A percentile compares a stretch with the other conserved stretches of the same genome.
phyloP scores from a whole-genome alignment of 92 coral and sea anemone species.

The Zoanthus sociatus region DNA sequence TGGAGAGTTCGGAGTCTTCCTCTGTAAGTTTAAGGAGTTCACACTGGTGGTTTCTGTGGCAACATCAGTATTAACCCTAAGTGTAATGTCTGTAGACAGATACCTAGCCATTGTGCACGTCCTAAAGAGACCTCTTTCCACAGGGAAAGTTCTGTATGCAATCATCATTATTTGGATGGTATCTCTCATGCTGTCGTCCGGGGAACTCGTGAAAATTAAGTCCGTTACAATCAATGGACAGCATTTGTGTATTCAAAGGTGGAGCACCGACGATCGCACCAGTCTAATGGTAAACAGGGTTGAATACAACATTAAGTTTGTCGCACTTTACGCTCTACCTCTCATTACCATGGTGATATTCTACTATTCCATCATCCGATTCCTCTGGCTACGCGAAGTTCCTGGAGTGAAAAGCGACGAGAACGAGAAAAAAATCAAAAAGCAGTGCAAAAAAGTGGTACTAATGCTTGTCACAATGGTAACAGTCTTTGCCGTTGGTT shows the following conservation, averaged over 20 bases:
- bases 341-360: constrained; percentile 33
- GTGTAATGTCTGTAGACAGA: constrained; percentile 44
- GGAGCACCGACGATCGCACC: background rate
- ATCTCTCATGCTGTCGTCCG: constrained; percentile 27
- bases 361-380: constrained; percentile 30
- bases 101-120: constrained; percentile 40
- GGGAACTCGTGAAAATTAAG: constrained; percentile 28
- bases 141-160: constrained; percentile 15
- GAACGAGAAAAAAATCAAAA: constrained; percentile 34
- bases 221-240: constrained; percentile 4
- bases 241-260: background rate
- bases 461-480: constrained; percentile 43
- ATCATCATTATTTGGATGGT: constrained; percentile 20
- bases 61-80: constrained; percentile 29
- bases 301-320: constrained; percentile 33
- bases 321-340: constrained; percentile 21
- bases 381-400: constrained; percentile 39
- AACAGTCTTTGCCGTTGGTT: constrained; percentile 44
- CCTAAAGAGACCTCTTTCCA: constrained; percentile 36
- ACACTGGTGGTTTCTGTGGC: constrained; percentile 39
- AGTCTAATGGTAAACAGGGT: background rate
- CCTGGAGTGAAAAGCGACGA: constrained; percentile 46
- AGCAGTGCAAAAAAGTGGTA: constrained; percentile 34
- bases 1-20: constrained; percentile 41
- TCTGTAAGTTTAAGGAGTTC: constrained; percentile 43